phyloP scores from a whole-genome alignment of 2,888 invertebrate species.

The Lycaena phlaeas region DNA sequence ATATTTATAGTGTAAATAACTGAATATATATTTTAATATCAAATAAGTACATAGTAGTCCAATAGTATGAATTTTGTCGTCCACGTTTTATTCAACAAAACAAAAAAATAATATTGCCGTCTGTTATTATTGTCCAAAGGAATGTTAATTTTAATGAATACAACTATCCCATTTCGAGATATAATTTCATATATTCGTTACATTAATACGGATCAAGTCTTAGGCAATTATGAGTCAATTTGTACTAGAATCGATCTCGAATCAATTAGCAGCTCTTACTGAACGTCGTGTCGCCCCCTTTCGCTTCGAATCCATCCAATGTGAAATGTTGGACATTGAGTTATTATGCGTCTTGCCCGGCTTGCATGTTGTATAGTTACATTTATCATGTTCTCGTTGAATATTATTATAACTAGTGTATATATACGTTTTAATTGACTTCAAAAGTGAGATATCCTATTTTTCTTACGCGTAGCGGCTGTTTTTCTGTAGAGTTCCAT shows the following conservation, averaged over 20 bases:
- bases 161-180: slow-evolving; percentile 24
- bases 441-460: not conserved
- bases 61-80: slow-evolving; percentile 64
- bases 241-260: slow-evolving; percentile 3
- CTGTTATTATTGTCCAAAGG: slow-evolving; percentile 58
- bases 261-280: slow-evolving; percentile 1
- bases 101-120: slow-evolving; percentile 54
- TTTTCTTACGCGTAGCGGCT: not conserved
- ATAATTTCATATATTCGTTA: slow-evolving; percentile 6
- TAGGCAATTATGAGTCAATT: slow-evolving; percentile 7
- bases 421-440: slow-evolving; percentile 21
- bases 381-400: slow-evolving; percentile 60
- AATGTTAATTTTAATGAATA: slow-evolving; percentile 41
- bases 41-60: slow-evolving; percentile 59
- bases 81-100: slow-evolving; percentile 64
- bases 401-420: slow-evolving; percentile 60
- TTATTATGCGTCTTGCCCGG: slow-evolving; percentile 61
- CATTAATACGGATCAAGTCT: slow-evolving; percentile 2
- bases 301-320: slow-evolving; percentile 65
- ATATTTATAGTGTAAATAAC: slow-evolving; percentile 51
- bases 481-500: not conserved
- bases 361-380: slow-evolving; percentile 57
- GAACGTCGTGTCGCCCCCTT: slow-evolving; percentile 46
- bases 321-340: slow-evolving; percentile 52
- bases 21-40: slow-evolving; percentile 42